Conservation (phyloP, 2,113 vertebrate species). For the Corynorhinus townsendii region DNA sequence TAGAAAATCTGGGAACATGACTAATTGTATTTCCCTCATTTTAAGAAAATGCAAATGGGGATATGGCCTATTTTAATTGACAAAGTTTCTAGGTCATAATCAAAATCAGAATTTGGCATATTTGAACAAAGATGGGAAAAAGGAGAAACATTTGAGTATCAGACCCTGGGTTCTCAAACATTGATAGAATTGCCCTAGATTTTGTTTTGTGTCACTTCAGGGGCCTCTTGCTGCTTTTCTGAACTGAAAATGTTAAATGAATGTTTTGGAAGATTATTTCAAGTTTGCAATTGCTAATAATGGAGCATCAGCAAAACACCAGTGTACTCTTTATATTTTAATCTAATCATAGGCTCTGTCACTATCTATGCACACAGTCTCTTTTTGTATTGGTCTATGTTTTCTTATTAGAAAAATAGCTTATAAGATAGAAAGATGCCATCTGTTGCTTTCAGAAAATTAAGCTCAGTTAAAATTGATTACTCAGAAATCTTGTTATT, state of each 20-base stretch:
- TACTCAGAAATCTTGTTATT: slow-evolving; percentile 11
- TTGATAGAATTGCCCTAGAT: not conserved
- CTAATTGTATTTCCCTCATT: not conserved
- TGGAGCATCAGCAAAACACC: not conserved
- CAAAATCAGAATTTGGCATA: not conserved
- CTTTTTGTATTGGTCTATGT: not conserved
- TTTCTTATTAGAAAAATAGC: not conserved
- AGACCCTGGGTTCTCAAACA: not conserved
- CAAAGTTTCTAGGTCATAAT: not conserved
- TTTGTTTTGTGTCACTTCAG: not conserved
- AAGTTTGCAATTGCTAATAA: slow-evolving; percentile 42
- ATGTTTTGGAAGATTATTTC: not conserved
- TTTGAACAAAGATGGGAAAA: not conserved
- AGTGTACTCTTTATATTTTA: slow-evolving; percentile 5
- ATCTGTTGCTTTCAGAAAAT: slow-evolving; percentile 46
- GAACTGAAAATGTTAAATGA: slow-evolving; percentile 18
- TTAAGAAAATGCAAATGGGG: not conserved
- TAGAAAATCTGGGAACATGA: not conserved
- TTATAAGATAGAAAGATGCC: not conserved
- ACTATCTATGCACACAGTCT: not conserved
- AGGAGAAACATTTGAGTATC: not conserved
- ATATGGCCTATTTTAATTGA: not conserved
- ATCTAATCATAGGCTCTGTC: not conserved
- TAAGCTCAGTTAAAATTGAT: slow-evolving; percentile 40
- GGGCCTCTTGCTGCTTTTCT: not conserved